Conservation (phyloP, 2,888 invertebrate genomes). For the Neocrepidodera transversa region DNA sequence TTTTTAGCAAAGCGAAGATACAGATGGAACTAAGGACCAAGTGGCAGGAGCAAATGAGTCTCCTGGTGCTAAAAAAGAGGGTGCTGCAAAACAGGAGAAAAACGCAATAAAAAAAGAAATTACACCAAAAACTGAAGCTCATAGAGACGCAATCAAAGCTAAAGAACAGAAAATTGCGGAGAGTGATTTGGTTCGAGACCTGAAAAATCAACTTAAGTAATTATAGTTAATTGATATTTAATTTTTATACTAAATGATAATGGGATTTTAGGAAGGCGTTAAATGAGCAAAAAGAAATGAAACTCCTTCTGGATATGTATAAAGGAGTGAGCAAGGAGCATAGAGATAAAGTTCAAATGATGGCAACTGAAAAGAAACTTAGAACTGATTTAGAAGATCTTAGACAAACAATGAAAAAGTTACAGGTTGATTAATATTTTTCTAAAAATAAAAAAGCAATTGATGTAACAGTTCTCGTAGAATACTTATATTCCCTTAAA, state of each 20-base stretch:
- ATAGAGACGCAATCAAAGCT: constrained; percentile 67
- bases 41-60: constrained; percentile 54
- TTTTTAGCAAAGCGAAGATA: constrained; percentile 57
- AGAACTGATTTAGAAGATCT: constrained; percentile 90
- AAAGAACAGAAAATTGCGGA: constrained; percentile 73
- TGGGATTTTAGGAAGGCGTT: constrained; percentile 77
- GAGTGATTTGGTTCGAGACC: constrained; percentile 82
- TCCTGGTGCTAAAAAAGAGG: constrained; percentile 67
- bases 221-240: background rate
- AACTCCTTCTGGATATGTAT: constrained; percentile 93
- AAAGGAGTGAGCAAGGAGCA: constrained; percentile 97
- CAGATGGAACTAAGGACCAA: constrained; percentile 59
- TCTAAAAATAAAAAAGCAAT: too few species aligned
- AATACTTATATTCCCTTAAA: too few species aligned
- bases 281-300: constrained; percentile 94
- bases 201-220: constrained; percentile 92
- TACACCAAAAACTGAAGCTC: constrained; percentile 67
- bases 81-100: constrained; percentile 62
- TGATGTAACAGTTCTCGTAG: too few species aligned
- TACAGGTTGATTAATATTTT: constrained; percentile 66
- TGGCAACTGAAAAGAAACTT: constrained; percentile 93
- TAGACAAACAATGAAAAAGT: constrained; percentile 83
- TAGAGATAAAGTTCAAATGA: constrained; percentile 92
- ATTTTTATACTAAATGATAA: too few species aligned
- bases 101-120: constrained; percentile 68